Conservation (phyloP, 2,888 invertebrate genomes). For the Melanotus villosus region DNA sequence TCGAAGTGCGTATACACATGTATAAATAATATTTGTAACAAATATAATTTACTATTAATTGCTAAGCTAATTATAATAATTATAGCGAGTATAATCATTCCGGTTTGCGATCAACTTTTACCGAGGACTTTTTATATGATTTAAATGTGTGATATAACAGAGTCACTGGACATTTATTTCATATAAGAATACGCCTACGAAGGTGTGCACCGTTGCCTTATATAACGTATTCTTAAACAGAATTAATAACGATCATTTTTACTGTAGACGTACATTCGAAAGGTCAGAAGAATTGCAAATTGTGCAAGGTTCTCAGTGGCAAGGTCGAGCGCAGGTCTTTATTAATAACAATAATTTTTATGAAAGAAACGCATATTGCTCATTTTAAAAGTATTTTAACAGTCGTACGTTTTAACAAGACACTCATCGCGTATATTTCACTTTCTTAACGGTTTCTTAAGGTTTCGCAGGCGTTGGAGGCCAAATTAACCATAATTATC, state of each 20-base stretch:
- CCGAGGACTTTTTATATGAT: slow-evolving; percentile 18
- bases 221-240: slow-evolving; percentile 6
- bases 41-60: slow-evolving; percentile 30
- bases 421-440: slow-evolving; percentile 13
- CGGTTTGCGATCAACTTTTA: slow-evolving; percentile 33
- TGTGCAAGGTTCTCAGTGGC: slow-evolving; percentile 42
- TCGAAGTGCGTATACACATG: slow-evolving; percentile 11
- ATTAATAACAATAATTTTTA: slow-evolving; percentile 19
- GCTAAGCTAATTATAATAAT: slow-evolving; percentile 29
- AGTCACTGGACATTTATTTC: background rate
- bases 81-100: slow-evolving; percentile 30
- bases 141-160: slow-evolving; percentile 28
- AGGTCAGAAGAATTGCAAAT: slow-evolving; percentile 36
- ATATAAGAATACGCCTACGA: slow-evolving; percentile 8
- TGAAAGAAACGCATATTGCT: slow-evolving; percentile 10
- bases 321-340: slow-evolving; percentile 32
- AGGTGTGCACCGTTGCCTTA: slow-evolving; percentile 2
- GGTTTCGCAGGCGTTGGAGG: background rate
- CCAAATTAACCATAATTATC: background rate
- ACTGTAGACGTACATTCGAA: slow-evolving; percentile 24
- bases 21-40: slow-evolving; percentile 5
- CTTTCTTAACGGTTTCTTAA: background rate
- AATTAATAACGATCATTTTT: slow-evolving; percentile 31
- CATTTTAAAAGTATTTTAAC: slow-evolving; percentile 12
- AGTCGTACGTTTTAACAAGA: background rate